Base-by-base conservation (phyloP, 2,113 vertebrate species). In the Entelurus aequoreus region DNA sequence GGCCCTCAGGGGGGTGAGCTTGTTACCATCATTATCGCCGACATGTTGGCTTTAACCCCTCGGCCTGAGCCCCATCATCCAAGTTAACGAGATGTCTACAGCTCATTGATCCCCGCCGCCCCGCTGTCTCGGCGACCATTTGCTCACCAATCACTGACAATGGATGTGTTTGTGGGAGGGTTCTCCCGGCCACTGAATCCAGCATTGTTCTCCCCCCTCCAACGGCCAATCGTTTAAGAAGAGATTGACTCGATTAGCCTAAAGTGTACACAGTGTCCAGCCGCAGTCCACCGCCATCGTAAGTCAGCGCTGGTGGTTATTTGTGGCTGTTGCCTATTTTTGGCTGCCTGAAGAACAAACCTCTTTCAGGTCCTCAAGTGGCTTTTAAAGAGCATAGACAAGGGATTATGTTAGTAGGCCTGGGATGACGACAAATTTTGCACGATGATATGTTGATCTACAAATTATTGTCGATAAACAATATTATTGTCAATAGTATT, bases 241-340 rank as follows among this genome's bases (percentile, higher is more conserved):
- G 51, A 67, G 53, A 82, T 75, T 1, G 72, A 82, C 69, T 78
- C 54, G 62, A 83, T 84, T 77, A 78, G 55, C 6, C 1, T 21
- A 59, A 65, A 73, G 71, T 48, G 68, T 15, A 58, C 54, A 71
- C 73, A 73, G 62, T 7, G 55, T 46, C 15, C 51, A 57, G 51
- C 58, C 44, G 44, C 55, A 6, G 57, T 68, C 49, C 2, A 49
- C 60, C 6, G 73, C 65, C 67, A 38, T 6, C 69, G 72, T 69
- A 50, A 62, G 8, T 4, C 49, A 66, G 72, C 2, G 48, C 57
- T 21, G 47, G 58, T 65, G 80, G 69, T 66, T 72, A 60, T 78
- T 77, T 66, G 73, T 66, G 71, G 76, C 68, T 78, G 80, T 72
- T 66, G 48, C 6, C 5, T 64, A 48, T 77, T 71, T 74, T 64